Evolutionary conservation across 1,140 invertebrate genomes (phyloP).

Genomic region (Drosophila kikkawai): DNA sequence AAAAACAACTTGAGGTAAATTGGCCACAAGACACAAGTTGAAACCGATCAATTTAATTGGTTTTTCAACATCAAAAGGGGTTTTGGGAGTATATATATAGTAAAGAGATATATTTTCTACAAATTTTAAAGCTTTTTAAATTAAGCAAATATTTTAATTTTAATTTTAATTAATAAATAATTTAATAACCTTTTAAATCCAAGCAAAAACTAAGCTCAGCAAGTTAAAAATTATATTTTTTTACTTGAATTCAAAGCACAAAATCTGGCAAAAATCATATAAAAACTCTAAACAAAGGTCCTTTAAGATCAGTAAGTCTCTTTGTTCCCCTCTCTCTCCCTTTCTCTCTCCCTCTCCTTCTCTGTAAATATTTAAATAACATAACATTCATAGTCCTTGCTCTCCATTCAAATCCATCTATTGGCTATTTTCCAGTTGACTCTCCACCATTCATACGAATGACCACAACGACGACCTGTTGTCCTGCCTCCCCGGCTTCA

Average conservation of each 20-base stretch:
- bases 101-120: not conserved
- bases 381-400: not conserved
- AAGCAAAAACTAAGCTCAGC: not conserved
- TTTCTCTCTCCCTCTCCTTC: too few relatives aligned
- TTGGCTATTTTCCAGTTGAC: not conserved
- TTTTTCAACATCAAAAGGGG: constrained; percentile 3
- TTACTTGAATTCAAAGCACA: too few relatives aligned
- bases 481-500: not conserved
- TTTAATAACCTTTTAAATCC: not conserved
- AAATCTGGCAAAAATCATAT: too few relatives aligned
- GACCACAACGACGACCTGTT: constrained; percentile 33
- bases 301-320: too few relatives aligned
- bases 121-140: not conserved
- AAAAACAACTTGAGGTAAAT: constrained; percentile 27
- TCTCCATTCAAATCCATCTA: not conserved
- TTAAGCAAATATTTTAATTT: not conserved
- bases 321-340: too few relatives aligned
- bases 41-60: constrained; percentile 30
- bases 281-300: too few relatives aligned
- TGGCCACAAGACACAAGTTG: constrained; percentile 22
- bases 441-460: not conserved
- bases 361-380: too few relatives aligned
- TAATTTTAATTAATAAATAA: not conserved
- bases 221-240: too few relatives aligned
- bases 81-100: not conserved